Evolutionary conservation across 2,888 invertebrate species (phyloP), one percentile per base, ranked within the genome.

Genomic region (Morpho helenor): DNA sequence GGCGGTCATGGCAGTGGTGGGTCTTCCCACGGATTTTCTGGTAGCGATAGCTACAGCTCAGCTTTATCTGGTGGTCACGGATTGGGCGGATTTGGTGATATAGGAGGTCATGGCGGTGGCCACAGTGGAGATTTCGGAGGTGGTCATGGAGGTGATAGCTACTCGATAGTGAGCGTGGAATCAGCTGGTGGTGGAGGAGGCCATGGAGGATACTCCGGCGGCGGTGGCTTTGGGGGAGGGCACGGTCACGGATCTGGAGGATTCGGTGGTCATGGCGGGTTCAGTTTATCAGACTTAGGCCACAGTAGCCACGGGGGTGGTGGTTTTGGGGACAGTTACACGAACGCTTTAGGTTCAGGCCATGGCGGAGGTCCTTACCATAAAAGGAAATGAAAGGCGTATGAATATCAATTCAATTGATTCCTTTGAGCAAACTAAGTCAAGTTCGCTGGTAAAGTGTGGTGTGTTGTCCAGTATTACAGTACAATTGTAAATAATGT

Each of bases 331-430:
- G 91, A 85, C 66, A 91, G 84, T 64, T 91, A 86, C 72, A 85
- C 81, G 43, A 85, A 80, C 63, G 89, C 84, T 59, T 73, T 86
- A 53, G 72, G 80, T 23, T 78, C 91, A 5, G 91, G 91, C 10
- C 89, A 90, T 62, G 90, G 91, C 0, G 90, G 91, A 10, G 91
- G 91, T 0, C 89, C 88, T 2, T 90, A 90, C 67, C 87, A 82
- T 62, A 74, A 78, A 70, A 76, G 77, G 64, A 79, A 82, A 66
- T 79, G 68, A 77, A 67, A 55, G 53, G 52, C 49, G n/a, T 42
- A 54, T 16, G 16, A 16, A 16, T 58, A 55, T 68, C 58, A 66
- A 71, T 8, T 50, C 43, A 76, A 56, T 56, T 55, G 55, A 49
- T 50, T 53, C 42, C 51, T 54, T 50, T 57, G 53, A 50, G 61